These are phyloP conservation scores for Yoshiicerus persimilis DNA, from an alignment of 1,140 invertebrate species.

Conservation along the genomic window DNA sequence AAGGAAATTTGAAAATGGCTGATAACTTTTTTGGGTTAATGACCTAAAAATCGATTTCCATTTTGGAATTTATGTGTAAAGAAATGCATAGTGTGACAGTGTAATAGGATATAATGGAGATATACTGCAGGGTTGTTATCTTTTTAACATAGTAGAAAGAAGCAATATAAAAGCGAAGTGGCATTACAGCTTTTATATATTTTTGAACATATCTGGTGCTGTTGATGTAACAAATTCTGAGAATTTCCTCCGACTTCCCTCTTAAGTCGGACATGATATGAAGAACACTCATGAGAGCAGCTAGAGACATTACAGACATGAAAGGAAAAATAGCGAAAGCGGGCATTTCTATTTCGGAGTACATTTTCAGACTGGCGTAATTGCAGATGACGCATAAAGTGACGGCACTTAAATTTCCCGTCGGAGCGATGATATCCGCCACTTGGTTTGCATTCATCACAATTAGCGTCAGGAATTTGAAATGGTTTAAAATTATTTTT, in stretches of 20 bases:
- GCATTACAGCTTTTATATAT: background rate
- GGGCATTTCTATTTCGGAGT: background rate
- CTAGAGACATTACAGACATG: background rate
- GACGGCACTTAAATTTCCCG: background rate
- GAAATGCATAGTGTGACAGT: background rate
- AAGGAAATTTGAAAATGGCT: too few relatives aligned
- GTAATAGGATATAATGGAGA: background rate
- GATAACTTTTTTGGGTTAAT: background rate
- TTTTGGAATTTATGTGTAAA: background rate
- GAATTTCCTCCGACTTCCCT: background rate
- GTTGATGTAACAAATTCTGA: background rate
- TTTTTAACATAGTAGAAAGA: background rate
- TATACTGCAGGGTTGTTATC: background rate
- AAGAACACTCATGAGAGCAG: background rate
- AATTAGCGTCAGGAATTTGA: background rate
- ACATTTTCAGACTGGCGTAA: background rate
- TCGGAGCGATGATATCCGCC: background rate
- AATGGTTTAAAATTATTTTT: background rate
- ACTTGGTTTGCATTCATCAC: background rate
- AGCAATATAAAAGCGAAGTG: background rate
- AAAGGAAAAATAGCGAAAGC: background rate
- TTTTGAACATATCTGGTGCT: background rate
- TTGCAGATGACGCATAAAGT: background rate
- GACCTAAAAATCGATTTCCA: background rate
- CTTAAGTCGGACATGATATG: background rate